Evolutionary conservation across 2,797 vertebrate species (phyloP), one percentile per base, ranked within the genome.

Genomic region (Karalla daura): DNA sequence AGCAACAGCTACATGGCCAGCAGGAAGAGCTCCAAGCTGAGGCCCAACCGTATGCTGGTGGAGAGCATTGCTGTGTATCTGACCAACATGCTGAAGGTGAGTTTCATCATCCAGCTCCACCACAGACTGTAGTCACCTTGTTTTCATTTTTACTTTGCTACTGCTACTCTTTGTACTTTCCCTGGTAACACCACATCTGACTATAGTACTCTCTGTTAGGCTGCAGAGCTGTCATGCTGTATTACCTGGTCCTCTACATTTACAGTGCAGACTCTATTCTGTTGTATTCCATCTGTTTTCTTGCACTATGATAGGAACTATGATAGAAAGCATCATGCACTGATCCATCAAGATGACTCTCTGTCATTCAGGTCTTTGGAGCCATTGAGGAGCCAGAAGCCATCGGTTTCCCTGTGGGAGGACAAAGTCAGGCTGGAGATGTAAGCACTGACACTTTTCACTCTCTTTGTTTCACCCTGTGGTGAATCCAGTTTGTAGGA

Each of bases 381-480:
- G 96, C 96, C 43, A 92, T 98, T 40, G 95, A 98, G 70, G 95
- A 93, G 51, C 90, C 94, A 0, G 95, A 95, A 3, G 37, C 91
- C 3, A 88, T 99, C 46, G 98, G 98, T n/a, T 99, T 99, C 86
- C 96, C 97, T 0, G 84, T 99, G 15, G 94, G 95, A 86, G 93
- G 91, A 52, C 91, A 73, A 1, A 88, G 82, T 35, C 89, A 93
- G 47, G 92, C 76, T 32, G 13, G 90, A 2, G 95, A 95, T 36
- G 98, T 99, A 86, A 96, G 97, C 32, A 37, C 17, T 14, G 5
- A 3, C 7, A n/a, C n/a, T n/a, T n/a, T n/a, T n/a, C n/a, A n/a
- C n/a, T n/a, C n/a, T n/a, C n/a, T n/a, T n/a, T n/a, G n/a, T n/a
- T n/a, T n/a, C n/a, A n/a, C n/a, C n/a, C n/a, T n/a, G n/a, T n/a